A percentile compares a stretch with the other conserved stretches of the same genome.
Conservation (phyloP, 1,140 invertebrate species). For the Pararge aegeria region DNA sequence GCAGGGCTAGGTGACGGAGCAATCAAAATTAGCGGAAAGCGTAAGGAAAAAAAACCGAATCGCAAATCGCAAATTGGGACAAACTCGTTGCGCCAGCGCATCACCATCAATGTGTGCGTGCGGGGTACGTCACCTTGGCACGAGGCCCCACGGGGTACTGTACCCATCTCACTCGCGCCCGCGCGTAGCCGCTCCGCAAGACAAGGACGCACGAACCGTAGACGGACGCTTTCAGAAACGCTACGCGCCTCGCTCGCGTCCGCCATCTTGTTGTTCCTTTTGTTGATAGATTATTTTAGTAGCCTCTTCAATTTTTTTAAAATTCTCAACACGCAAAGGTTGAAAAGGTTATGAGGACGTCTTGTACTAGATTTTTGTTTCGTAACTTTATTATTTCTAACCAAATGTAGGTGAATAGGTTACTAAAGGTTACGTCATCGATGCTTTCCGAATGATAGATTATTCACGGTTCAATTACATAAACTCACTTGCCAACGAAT, state of each 20-base stretch:
- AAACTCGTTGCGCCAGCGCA: constrained; percentile 53
- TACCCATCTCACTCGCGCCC: constrained; percentile 42
- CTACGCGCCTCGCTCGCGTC: constrained; percentile 55
- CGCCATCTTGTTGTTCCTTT: constrained; percentile 73
- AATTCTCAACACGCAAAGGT: constrained; percentile 17
- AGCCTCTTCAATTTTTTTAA: constrained; percentile 42
- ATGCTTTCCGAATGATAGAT: constrained; percentile 12
- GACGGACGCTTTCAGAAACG: constrained; percentile 75
- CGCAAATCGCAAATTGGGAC: constrained; percentile 59
- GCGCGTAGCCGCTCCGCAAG: constrained; percentile 41
- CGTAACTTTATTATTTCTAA: constrained; percentile 10
- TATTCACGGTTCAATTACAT: constrained; percentile 30
- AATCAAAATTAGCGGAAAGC: constrained; percentile 6
- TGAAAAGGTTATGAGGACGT: constrained; percentile 25
- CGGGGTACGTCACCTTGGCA: constrained; percentile 70
- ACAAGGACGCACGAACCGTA: constrained; percentile 57
- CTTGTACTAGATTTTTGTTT: constrained; percentile 23
- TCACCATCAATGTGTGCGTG: constrained; percentile 41
- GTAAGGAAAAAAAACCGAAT: constrained; percentile 17
- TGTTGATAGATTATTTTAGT: constrained; percentile 58
- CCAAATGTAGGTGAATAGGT: constrained; percentile 3
- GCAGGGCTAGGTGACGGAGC: not conserved
- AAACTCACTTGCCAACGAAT: not conserved
- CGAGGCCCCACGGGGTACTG: constrained; percentile 63
- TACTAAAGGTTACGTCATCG: not conserved